Evolutionary conservation across 64 coral and sea anemone species (phyloP).

Genomic region (Montipora capricornis): DNA sequence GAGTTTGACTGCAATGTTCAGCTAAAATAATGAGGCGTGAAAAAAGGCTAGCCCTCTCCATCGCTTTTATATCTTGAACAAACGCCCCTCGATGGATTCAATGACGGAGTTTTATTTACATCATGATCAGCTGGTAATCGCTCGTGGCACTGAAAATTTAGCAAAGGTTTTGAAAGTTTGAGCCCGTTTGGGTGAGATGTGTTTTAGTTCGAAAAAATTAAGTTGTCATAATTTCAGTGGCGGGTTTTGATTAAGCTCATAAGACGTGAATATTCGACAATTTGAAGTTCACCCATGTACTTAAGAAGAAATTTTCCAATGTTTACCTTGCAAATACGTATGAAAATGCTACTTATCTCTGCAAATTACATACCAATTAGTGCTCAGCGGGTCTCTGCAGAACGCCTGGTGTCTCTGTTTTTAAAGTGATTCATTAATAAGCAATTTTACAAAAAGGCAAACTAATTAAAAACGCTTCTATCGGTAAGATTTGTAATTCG

Average conservation of each 20-base stretch:
- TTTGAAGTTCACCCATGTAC: neutral
- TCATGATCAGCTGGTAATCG: slow-evolving; percentile 57
- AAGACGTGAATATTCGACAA: neutral
- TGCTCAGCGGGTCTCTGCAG: slow-evolving; percentile 72
- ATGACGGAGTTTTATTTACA: slow-evolving; percentile 41
- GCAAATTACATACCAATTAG: slow-evolving; percentile 95
- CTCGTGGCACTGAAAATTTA: slow-evolving; percentile 63
- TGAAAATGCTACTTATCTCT: slow-evolving; percentile 68
- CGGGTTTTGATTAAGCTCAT: neutral
- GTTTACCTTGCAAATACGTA: slow-evolving; percentile 45
- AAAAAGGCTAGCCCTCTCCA: too few species aligned
- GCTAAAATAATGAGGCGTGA: too few species aligned
- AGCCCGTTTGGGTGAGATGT: neutral
- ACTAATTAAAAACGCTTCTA: slow-evolving; percentile 51
- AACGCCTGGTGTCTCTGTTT: slow-evolving; percentile 69
- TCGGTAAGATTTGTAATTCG: slow-evolving; percentile 25
- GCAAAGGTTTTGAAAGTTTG: slow-evolving; percentile 14
- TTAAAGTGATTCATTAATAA: slow-evolving; percentile 75
- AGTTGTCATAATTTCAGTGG: neutral
- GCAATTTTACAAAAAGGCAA: slow-evolving; percentile 68
- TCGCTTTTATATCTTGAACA: slow-evolving; percentile 1
- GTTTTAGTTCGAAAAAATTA: slow-evolving; percentile 15
- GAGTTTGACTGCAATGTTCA: too few species aligned
- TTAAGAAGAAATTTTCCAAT: slow-evolving; percentile 53
- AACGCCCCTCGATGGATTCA: neutral